Base-by-base conservation (phyloP, 2,797 vertebrate genomes). In the Thunnus albacares region DNA sequence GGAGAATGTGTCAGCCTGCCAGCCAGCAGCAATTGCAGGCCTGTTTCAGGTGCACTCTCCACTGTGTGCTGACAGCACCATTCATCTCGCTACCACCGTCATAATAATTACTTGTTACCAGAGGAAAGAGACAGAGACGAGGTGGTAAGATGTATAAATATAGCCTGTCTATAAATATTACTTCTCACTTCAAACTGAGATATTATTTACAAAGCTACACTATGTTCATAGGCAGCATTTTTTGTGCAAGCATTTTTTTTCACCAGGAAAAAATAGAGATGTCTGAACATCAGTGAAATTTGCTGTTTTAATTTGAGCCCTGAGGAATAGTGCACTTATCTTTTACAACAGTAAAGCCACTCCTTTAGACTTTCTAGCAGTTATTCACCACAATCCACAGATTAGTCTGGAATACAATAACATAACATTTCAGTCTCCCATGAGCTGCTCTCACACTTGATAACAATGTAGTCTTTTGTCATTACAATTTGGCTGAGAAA, bases 161-260 rank as follows among this genome's bases (percentile, higher is more conserved):
- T 87, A 92, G 86, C 79, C 30, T 8, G 5, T 68, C 89, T 91
- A 91, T 82, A 90, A 89, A 91, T 93, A 89, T 59, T 45, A 9
- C 78, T 65, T 81, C 59, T 77, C 66, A 33, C 82, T 83, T 75
- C 79, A 83, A 81, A 69, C 64, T n/a, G 75, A 87, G 71, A 66
- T 22, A 18, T 57, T 20, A 63, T 83, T 79, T 62, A 77, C 64
- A 64, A 79, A 83, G 76, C 60, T 24, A n/a, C 71, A 45, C 63
- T 17, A n/a, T 5, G 1, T 35, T 80, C 41, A 61, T 70, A 53
- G 26, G 55, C 9, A 24, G 55, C 17, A 6, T 73, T 79, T 57
- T 61, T 20, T 6, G 28, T 15, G 28, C 75, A 56, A 70, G 63
- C 24, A 38, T 33, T 59, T 22, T 33, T 59, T 22, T 38, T 38